Conservation (phyloP, 2,888 invertebrate genomes). For the Pollenia labialis region DNA sequence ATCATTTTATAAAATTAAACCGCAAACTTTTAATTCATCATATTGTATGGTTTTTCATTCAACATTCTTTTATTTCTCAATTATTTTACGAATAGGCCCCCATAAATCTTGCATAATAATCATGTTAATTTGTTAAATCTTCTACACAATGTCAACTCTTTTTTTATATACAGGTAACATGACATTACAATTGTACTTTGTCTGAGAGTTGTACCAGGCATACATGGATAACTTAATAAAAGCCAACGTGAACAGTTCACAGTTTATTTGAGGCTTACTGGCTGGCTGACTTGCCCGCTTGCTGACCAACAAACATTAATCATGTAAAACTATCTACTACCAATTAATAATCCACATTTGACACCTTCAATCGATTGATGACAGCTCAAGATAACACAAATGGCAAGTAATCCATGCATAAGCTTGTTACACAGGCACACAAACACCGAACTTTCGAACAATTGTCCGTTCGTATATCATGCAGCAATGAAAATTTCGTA, state of each 20-base stretch:
- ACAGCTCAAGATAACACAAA: slow-evolving; percentile 74
- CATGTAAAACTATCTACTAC: slow-evolving; percentile 73
- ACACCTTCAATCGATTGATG: slow-evolving; percentile 75
- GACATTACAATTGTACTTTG: slow-evolving; percentile 67
- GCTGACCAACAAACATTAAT: slow-evolving; percentile 67
- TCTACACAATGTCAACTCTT: slow-evolving; percentile 57
- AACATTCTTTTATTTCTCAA: slow-evolving; percentile 61
- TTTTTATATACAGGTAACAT: slow-evolving; percentile 38
- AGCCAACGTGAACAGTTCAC: not conserved
- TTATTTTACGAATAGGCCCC: slow-evolving; percentile 54
- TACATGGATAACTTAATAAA: slow-evolving; percentile 14
- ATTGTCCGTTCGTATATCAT: slow-evolving; percentile 12
- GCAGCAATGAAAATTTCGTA: slow-evolving; percentile 8
- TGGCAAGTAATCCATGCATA: slow-evolving; percentile 64
- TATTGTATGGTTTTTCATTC: not conserved
- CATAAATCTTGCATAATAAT: slow-evolving; percentile 70
- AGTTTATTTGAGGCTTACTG: not conserved
- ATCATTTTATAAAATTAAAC: not conserved
- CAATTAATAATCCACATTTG: slow-evolving; percentile 75
- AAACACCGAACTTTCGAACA: slow-evolving; percentile 27
- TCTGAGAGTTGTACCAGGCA: slow-evolving; percentile 6
- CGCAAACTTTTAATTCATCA: slow-evolving; percentile 26
- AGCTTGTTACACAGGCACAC: slow-evolving; percentile 24
- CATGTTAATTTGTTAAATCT: slow-evolving; percentile 68
- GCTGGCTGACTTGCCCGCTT: slow-evolving; percentile 20